Percentiles rank a stretch among this genome's conserved stretches.
phyloP scores from a whole-genome alignment of 2,113 vertebrate species.

The Podarcis raffonei region DNA sequence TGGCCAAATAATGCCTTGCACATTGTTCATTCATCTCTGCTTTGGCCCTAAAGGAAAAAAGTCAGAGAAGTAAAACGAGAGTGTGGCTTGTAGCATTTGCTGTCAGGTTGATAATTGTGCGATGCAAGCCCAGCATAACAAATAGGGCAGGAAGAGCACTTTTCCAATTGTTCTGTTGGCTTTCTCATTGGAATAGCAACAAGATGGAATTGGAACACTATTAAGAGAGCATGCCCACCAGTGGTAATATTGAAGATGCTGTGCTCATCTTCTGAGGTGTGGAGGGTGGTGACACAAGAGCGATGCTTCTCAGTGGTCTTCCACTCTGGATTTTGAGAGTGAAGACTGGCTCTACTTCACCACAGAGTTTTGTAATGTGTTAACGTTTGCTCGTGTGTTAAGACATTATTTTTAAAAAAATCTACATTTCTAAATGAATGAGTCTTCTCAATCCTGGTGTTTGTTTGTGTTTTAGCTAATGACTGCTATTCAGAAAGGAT shows the following conservation, averaged over 20 bases:
- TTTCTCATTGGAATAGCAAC: background rate
- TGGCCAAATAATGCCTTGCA: fast-evolving
- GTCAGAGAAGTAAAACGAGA: conserved; percentile 5
- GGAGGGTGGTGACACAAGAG: too few relatives aligned
- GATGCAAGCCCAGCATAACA: background rate
- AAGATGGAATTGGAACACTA: background rate
- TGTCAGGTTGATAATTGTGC: background rate
- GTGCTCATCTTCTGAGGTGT: too few relatives aligned
- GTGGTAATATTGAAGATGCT: background rate
- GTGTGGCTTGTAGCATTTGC: conserved; percentile 4
- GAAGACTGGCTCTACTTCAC: too few relatives aligned
- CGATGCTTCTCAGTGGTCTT: too few relatives aligned
- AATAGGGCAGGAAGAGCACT: background rate
- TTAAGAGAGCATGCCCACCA: background rate
- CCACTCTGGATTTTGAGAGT: too few relatives aligned
- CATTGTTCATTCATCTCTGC: background rate
- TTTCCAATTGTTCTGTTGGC: background rate
- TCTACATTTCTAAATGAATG: fast-evolving
- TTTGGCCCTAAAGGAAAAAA: conserved; percentile 3
- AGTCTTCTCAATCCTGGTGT: background rate
- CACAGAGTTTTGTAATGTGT: too few relatives aligned
- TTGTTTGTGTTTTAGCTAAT: conserved; percentile 82
- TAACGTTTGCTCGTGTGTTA: too few relatives aligned
- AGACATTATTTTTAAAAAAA: too few relatives aligned
- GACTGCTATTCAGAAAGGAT: conserved; percentile 95